Conservation (phyloP, 2,797 vertebrate genomes). For the Florisuga fusca region DNA sequence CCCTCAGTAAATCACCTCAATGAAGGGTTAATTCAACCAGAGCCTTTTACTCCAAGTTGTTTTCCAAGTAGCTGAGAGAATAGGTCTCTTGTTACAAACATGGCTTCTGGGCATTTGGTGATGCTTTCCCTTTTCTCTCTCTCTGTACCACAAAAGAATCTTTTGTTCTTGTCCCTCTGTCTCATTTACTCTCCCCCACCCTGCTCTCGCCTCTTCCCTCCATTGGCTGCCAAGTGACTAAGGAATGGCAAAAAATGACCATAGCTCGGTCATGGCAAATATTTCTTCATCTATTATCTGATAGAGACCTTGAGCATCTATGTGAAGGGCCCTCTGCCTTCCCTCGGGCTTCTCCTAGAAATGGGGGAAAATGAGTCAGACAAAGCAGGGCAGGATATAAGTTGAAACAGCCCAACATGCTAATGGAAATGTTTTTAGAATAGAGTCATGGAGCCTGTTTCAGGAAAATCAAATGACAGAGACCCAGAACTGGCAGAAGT, state of each 20-base stretch:
- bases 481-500: background rate
- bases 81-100: conserved; percentile 86
- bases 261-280: conserved; percentile 66
- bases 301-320: conserved; percentile 45
- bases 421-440: conserved; percentile 18
- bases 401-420: conserved; percentile 40
- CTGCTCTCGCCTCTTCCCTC: conserved; percentile 75
- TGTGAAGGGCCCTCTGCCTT: conserved; percentile 40
- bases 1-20: background rate
- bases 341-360: conserved; percentile 6
- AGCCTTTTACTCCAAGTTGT: conserved; percentile 79
- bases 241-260: conserved; percentile 78
- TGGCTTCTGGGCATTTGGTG: conserved; percentile 87
- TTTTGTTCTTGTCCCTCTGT: conserved; percentile 80
- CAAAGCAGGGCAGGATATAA: conserved; percentile 28
- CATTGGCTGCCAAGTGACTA: conserved; percentile 75
- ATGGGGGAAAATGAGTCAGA: conserved; percentile 35
- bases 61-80: conserved; percentile 82
- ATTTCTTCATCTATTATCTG: conserved; percentile 71
- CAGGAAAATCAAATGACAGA: conserved; percentile 26
- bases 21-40: conserved; percentile 74
- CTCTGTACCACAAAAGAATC: conserved; percentile 79
- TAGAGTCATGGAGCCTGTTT: conserved; percentile 32
- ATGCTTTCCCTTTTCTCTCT: conserved; percentile 79
- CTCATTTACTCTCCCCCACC: conserved; percentile 75